Base-by-base conservation (phyloP, 2,888 invertebrate species). In the Drosophila falleni region DNA sequence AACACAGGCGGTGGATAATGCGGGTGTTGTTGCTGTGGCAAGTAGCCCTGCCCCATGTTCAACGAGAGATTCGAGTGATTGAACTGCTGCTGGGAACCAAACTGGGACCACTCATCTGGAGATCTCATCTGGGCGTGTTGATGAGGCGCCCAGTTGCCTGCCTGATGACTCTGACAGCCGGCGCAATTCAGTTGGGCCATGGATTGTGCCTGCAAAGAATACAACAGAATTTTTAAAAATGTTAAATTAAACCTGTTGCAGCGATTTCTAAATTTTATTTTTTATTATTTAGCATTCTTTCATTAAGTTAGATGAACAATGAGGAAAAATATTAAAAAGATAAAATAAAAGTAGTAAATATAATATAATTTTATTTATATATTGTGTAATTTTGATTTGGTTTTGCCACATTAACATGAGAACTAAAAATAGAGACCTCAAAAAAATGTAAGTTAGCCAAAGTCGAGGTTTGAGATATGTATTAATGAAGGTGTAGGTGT, bases 121-220 rank as follows among this genome's bases (percentile, higher is more conserved):
- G 46, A 46, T 19, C 83, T 65, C 33, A 58, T 53, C 1, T 70
- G 75, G 0, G 33, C 46, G 33, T 77, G 88, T 9, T 73, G 72
- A 19, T 78, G 89, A 11, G 65, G 68, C 0, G 78, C 29, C 88
- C 89, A 85, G 15, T 61, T 78, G 3, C 62, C 66, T 1, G 84
- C 87, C 58, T 88, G 89, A 58, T 81, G 89, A 29, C 90, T 90
- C 78, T 92, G 93, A 74, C 95, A 95, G 50, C 93, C 93, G 31
- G 94, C 94, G 76, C 94, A 95, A 86, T 94, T 95, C 8, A 96
- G 89, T 55, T 96, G 95, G 0, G 95, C 95, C 94, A 95, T 94
- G 0, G 96, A 96, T 83, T 96, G 96, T 0, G 95, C 95, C 95
- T 96, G 62, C 1, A 29, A 42, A n/a, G 11, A 13, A 44, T 5